Conservation (phyloP, 2,888 invertebrate species). For the Drosophila nr. medialis region DNA sequence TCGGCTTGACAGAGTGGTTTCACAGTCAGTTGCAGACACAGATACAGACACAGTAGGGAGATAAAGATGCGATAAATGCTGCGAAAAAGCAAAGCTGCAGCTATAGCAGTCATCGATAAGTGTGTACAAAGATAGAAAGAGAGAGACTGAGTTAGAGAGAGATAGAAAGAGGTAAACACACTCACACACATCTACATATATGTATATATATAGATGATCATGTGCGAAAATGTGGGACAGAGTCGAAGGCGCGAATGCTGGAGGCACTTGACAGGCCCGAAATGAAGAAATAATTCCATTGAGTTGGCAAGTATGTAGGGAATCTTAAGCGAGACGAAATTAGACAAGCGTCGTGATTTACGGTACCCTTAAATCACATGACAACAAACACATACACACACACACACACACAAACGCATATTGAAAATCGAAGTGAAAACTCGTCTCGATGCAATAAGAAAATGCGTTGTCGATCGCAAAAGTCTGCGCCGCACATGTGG, state of each 20-base stretch:
- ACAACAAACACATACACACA: slow-evolving; percentile 51
- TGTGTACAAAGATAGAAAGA: slow-evolving; percentile 25
- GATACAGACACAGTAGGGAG: slow-evolving; percentile 29
- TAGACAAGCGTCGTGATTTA: slow-evolving; percentile 85
- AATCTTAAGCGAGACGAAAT: slow-evolving; percentile 82
- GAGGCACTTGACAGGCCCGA: slow-evolving; percentile 71
- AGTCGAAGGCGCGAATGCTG: slow-evolving; percentile 42
- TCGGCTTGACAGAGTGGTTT: slow-evolving; percentile 19
- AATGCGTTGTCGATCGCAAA: slow-evolving; percentile 59
- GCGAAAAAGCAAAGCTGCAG: slow-evolving; percentile 36
- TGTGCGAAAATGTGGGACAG: slow-evolving; percentile 59
- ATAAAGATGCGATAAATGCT: slow-evolving; percentile 43
- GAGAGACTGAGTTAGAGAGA: slow-evolving; percentile 21
- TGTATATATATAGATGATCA: slow-evolving; percentile 35
- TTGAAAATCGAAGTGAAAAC: slow-evolving; percentile 72
- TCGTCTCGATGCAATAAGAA: slow-evolving; percentile 49
- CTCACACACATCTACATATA: slow-evolving; percentile 4
- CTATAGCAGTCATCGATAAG: slow-evolving; percentile 57
- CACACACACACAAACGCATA: slow-evolving; percentile 26
- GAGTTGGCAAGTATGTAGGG: slow-evolving; percentile 82
- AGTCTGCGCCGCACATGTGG: slow-evolving; percentile 69
- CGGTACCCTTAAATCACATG: slow-evolving; percentile 83
- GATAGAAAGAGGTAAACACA: slow-evolving; percentile 10
- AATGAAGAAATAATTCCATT: slow-evolving; percentile 79
- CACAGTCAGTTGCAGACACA: slow-evolving; percentile 16